These are phyloP conservation scores for Zophobas morio DNA, from an alignment of 1,140 invertebrate species.

Conservation along the genomic window DNA sequence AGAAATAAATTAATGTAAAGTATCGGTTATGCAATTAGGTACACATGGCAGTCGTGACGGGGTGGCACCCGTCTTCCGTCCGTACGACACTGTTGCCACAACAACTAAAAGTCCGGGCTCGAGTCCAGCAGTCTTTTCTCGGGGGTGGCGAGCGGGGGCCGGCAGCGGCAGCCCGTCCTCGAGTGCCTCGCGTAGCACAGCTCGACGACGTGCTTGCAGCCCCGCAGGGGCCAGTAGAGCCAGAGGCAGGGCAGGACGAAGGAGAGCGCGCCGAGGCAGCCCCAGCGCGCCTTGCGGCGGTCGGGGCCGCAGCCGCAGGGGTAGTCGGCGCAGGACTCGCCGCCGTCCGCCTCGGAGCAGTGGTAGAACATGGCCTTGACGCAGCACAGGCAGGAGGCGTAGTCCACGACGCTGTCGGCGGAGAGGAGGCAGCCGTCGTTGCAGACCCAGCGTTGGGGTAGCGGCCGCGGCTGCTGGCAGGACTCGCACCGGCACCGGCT, in stretches of 20 bases:
- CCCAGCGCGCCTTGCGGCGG: slow-evolving; percentile 82
- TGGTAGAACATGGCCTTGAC: slow-evolving; percentile 95
- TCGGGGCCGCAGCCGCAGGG: slow-evolving; percentile 88
- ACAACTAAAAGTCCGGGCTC: slow-evolving; percentile 68
- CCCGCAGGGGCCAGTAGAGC: slow-evolving; percentile 92
- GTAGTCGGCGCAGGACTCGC: slow-evolving; percentile 82
- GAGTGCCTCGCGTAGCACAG: slow-evolving; percentile 85
- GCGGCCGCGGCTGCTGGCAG: slow-evolving; percentile 85
- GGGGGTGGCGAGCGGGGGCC: slow-evolving; percentile 71
- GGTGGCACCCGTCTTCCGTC: slow-evolving; percentile 28
- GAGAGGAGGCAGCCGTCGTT: slow-evolving; percentile 89
- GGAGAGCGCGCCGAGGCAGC: slow-evolving; percentile 85
- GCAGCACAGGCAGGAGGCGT: slow-evolving; percentile 92
- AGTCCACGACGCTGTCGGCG: slow-evolving; percentile 88
- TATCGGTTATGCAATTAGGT: slow-evolving; percentile 55
- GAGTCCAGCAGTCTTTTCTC: slow-evolving; percentile 73
- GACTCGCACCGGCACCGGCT: slow-evolving; percentile 89
- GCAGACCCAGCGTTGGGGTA: slow-evolving; percentile 91
- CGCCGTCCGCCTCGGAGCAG: slow-evolving; percentile 81
- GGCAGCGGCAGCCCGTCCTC: slow-evolving; percentile 73
- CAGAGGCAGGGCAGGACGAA: slow-evolving; percentile 89
- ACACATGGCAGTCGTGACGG: slow-evolving; percentile 59
- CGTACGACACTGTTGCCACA: slow-evolving; percentile 48
- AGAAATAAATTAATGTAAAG: slow-evolving; percentile 65
- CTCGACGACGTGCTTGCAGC: slow-evolving; percentile 84